phyloP scores from a whole-genome alignment of 2,113 vertebrate species.

The Echinops telfairi region DNA sequence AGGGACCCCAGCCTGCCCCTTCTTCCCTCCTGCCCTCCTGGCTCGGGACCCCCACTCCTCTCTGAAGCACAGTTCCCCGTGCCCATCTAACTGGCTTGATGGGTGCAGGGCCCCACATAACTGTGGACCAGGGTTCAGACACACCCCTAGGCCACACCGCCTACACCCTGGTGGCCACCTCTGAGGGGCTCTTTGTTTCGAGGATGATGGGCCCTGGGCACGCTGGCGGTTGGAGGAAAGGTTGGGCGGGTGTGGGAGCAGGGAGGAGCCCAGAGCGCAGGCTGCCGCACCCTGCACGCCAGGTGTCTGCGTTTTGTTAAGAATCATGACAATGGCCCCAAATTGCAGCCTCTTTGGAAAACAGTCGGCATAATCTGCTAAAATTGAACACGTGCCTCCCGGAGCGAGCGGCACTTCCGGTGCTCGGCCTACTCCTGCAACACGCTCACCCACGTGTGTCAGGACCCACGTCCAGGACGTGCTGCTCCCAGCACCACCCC shows the following conservation, averaged over 20 bases:
- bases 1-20: background rate
- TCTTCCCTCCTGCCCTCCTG: background rate
- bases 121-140: background rate
- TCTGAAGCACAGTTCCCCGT: accelerated
- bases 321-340: background rate
- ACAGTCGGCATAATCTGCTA: accelerated
- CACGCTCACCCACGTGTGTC: accelerated
- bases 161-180: background rate
- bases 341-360: background rate
- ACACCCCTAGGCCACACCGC: accelerated
- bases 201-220: accelerated
- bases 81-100: too few species aligned
- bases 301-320: accelerated
- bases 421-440: too few species aligned
- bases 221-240: background rate
- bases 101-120: accelerated
- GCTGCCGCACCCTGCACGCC: background rate
- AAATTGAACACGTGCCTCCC: accelerated
- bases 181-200: accelerated
- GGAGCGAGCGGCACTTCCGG: accelerated
- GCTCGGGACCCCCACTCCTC: background rate
- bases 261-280: accelerated
- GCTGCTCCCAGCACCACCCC: too few species aligned
- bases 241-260: too few species aligned
- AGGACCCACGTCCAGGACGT: background rate